Evolutionary conservation across 2,113 vertebrate genomes (phyloP).

Genomic region (Nesogale talazaci): DNA sequence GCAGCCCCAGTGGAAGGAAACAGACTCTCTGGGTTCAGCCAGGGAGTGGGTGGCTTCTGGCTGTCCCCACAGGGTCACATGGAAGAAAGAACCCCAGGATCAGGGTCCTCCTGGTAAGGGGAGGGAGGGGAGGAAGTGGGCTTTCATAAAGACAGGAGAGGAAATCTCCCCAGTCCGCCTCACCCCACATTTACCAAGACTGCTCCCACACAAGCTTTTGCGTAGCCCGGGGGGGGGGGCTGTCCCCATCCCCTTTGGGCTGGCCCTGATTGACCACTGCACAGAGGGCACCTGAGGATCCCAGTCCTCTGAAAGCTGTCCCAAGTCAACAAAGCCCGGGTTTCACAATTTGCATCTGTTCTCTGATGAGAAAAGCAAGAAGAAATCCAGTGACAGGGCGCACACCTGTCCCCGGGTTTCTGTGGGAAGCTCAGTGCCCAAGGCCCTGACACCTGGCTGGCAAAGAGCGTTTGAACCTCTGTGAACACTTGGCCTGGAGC

Average conservation of each 20-base stretch:
- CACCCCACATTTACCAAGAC: no score
- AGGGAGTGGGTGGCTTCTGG: not conserved
- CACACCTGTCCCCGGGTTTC: not conserved
- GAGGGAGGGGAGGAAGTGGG: not conserved
- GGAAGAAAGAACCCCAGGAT: not conserved
- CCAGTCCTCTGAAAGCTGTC: not conserved
- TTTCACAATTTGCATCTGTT: not conserved
- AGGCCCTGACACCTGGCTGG: not conserved
- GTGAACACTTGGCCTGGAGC: not conserved
- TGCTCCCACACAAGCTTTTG: not conserved
- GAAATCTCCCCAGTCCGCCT: not conserved
- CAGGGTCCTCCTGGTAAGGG: not conserved
- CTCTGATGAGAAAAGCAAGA: slow-evolving; percentile 1
- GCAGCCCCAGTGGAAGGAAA: not conserved
- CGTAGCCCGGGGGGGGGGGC: not conserved
- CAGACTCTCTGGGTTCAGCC: slow-evolving; percentile 20
- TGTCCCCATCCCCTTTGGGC: not conserved
- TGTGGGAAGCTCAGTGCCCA: not conserved
- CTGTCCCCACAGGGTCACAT: not conserved
- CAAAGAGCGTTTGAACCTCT: not conserved
- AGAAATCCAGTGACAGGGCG: not conserved
- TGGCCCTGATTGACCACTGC: not conserved
- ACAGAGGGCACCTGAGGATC: not conserved
- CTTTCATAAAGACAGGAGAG: not conserved
- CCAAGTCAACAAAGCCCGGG: not conserved